Evolutionary conservation across 2,888 invertebrate species (phyloP).

Genomic region (Dinocampus coccinellae): DNA sequence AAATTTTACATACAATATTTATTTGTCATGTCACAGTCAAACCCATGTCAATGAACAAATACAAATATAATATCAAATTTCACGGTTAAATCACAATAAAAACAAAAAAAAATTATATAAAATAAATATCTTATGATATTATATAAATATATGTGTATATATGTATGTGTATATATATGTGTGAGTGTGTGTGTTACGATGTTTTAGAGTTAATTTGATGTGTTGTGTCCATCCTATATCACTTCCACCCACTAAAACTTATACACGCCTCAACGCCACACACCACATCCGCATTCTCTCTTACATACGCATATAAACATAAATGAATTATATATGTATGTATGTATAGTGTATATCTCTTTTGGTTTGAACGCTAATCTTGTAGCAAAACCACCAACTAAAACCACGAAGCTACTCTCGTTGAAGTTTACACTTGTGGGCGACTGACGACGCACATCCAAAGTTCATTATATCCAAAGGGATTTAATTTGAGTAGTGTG

Average conservation of each 20-base stretch:
- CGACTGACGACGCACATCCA: conserved; percentile 24
- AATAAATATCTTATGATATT: neutral
- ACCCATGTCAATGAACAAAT: neutral
- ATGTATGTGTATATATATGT: neutral
- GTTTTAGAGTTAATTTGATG: neutral
- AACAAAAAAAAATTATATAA: neutral
- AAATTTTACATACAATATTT: conserved; percentile 17
- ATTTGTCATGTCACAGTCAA: neutral
- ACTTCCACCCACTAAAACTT: conserved; percentile 1
- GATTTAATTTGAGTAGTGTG: conserved; percentile 7
- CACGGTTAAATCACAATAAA: neutral
- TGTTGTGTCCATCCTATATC: neutral
- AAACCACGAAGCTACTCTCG: conserved; percentile 28
- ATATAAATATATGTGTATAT: neutral
- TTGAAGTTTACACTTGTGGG: conserved; percentile 37
- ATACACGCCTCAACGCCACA: conserved; percentile 11
- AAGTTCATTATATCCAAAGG: conserved; percentile 20
- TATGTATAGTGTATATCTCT: conserved; percentile 9
- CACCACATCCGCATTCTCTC: neutral
- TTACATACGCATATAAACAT: neutral
- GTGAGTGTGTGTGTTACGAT: neutral
- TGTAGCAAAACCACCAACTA: conserved; percentile 37
- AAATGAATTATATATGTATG: neutral
- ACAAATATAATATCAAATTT: neutral
- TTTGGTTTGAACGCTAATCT: conserved; percentile 39